Base-by-base conservation (phyloP, 2,797 vertebrate genomes). In the Synaphobranchus kaupii region DNA sequence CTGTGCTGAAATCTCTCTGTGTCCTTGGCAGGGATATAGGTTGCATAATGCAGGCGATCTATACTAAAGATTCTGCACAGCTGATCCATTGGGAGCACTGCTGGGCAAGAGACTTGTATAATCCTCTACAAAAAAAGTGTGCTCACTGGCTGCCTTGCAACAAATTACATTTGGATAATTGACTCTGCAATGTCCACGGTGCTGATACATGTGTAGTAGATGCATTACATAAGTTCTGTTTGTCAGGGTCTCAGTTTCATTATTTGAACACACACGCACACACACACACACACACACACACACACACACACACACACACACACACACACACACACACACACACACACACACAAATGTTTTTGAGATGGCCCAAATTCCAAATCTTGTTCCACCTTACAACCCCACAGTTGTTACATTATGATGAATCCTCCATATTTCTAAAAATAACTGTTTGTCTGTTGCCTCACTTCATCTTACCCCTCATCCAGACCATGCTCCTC, bases 141-240 rank as follows among this genome's bases (percentile, higher is more conserved):
- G 78, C 84, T 83, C 34, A 68, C 56, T 71, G n/a, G n/a, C 86
- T 88, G 87, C 84, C 63, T 86, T 85, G 80, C 17, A 63, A n/a
- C 63, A 58, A 83, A 86, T 88, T 88, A 86, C 56, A 89, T 71
- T 71, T 50, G 86, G 60, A 52, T 87, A 90, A 89, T 87, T 88
- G 86, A 22, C 80, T 85, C 87, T 85, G 68, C 60, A 54, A 80
- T 84, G 52, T 86, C 76, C 60, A 56, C 13, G 12, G 80, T 85
- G 84, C 52, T 34, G 34, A 87, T 68, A 81, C 83, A 85, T 48
- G 48, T 31, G 34, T 48, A 4, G 2, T 39, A 58, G 15, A 83
- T 83, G 4, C 5, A 56, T 54, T 54, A 83, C 28, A 31, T 58
- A 31, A 83, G 80, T 52, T 10, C 44, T 25, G 7, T 1, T 78